These are phyloP conservation scores for Muscicapa adusta DNA, from an alignment of 2,113 vertebrate genomes.

Conservation along the genomic window DNA sequence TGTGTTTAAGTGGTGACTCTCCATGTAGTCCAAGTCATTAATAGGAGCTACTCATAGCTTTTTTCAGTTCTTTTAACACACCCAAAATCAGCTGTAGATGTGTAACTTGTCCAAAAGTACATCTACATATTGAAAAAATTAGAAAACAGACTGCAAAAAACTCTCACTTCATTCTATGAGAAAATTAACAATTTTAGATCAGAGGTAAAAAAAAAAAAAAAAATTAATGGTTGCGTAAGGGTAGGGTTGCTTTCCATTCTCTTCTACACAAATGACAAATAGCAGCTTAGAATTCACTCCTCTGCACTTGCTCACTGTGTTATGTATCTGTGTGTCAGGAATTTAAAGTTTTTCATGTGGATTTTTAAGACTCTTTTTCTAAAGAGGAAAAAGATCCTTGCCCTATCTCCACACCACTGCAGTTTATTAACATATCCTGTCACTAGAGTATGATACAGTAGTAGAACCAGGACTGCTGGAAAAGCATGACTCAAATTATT, in stretches of 20 bases:
- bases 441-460: neutral
- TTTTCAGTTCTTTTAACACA: neutral
- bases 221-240: neutral
- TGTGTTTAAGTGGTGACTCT: neutral
- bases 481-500: neutral
- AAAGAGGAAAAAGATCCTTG: neutral
- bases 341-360: neutral
- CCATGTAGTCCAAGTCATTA: neutral
- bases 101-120: neutral
- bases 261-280: neutral
- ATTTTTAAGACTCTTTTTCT: neutral
- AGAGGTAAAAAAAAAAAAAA: neutral
- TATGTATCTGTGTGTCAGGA: fast-evolving
- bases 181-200: neutral
- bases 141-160: neutral
- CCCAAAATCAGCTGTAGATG: neutral
- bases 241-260: fast-evolving
- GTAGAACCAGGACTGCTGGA: neutral
- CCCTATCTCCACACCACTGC: neutral
- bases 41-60: neutral
- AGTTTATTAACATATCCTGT: neutral
- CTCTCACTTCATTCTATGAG: neutral
- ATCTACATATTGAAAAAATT: neutral
- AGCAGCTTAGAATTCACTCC: neutral
- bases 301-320: neutral